Base-by-base conservation (phyloP, 2,888 invertebrate genomes). In the Ormyrus pomaceus region DNA sequence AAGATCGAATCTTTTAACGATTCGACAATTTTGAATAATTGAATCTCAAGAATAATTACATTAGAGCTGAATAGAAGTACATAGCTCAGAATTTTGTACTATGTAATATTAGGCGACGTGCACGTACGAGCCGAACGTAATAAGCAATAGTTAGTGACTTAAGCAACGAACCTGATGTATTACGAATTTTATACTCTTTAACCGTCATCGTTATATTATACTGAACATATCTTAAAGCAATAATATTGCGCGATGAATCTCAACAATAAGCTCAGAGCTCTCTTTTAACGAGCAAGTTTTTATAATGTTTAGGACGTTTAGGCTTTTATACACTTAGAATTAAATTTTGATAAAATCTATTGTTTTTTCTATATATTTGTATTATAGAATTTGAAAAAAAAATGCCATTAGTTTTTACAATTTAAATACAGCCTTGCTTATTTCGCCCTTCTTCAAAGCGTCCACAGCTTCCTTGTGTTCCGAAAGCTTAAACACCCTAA, bases 351-450 rank as follows among this genome's bases (percentile, higher is more conserved):
- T 62, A 61, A 72, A 78, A 74, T 70, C 58, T 74, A 66, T 80
- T 80, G 75, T 80, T 68, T 80, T 80, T 78, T 69, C 45, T 75
- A 62, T 76, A 77, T 68, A 79, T 82, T 79, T 78, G 74, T 50
- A 74, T 50, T 74, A 68, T 81, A 64, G 19, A 58, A 78, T 81
- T 69, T 53, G 69, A 76, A 68, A 56, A 76, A 75, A 77, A 59
- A 58, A 51, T 55, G 70, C 66, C 34, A 71, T 72, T 13, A 64
- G 48, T 76, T 79, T 80, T 82, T 79, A 82, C 73, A 82, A 61
- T 62, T 79, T 79, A 51, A 82, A 94, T n/a, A 94, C 88, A 5
- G 93, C 94, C 88, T 94, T 94, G 5, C 94, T 92, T 72, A 94
- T 93, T 0, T 87, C 86, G 3, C 94, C 94, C 0, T 89, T 90